Conservation (phyloP, 2,797 vertebrate genomes). For the Cynopterus sphinx region DNA sequence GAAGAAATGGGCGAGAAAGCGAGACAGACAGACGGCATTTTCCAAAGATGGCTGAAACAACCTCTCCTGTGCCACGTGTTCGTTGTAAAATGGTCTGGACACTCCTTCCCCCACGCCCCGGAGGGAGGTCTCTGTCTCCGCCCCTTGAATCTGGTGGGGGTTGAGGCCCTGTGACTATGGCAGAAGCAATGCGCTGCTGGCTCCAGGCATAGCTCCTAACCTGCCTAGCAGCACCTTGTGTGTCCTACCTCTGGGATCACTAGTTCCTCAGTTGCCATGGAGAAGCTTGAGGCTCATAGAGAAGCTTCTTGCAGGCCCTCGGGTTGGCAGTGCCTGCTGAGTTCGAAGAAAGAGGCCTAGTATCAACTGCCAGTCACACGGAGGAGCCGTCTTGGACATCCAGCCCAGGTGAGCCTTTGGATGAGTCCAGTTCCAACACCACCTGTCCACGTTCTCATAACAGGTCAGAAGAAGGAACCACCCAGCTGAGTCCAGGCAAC, state of each 20-base stretch:
- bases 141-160: fast-evolving
- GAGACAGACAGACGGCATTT: fast-evolving
- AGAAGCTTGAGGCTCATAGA: neutral
- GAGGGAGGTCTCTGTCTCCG: fast-evolving
- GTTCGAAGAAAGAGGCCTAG: neutral
- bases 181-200: neutral
- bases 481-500: neutral
- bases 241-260: neutral
- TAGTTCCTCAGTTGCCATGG: neutral
- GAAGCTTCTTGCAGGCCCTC: neutral
- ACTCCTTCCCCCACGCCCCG: too few relatives aligned
- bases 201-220: neutral
- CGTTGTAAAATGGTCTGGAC: neutral
- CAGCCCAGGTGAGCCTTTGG: neutral
- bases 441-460: neutral
- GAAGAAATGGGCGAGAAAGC: neutral
- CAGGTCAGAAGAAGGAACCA: neutral
- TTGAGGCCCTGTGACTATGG: neutral
- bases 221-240: neutral
- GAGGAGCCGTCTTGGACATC: neutral
- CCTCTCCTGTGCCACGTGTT: neutral
- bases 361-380: fast-evolving
- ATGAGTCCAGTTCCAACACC: neutral
- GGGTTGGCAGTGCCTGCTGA: neutral
- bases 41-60: neutral